Conservation (phyloP, 1,140 invertebrate genomes). For the Trichomalopsis sarcophagae region DNA sequence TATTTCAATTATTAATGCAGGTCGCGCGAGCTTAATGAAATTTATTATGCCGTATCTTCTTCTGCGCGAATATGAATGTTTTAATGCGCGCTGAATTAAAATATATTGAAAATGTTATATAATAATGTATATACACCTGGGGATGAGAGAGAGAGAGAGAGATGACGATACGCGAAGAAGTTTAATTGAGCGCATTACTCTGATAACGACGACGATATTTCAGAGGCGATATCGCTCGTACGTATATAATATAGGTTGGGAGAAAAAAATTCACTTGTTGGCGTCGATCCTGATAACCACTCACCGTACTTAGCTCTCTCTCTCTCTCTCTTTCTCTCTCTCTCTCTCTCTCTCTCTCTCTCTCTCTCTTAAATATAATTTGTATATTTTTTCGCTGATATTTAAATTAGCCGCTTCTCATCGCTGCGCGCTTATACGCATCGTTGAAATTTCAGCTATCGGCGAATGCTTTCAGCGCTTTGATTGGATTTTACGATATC, state of each 20-base stretch:
- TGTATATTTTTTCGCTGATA: not conserved
- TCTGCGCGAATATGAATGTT: not conserved
- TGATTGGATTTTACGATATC: constrained; percentile 9
- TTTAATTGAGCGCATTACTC: not conserved
- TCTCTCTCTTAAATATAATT: not conserved
- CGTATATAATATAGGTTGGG: not conserved
- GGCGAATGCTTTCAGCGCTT: not conserved
- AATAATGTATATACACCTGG: not conserved
- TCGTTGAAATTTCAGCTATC: not conserved
- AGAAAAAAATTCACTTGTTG: not conserved
- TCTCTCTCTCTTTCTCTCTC: no score
- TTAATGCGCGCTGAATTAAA: not conserved
- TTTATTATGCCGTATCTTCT: not conserved
- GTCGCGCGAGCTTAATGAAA: not conserved
- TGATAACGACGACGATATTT: not conserved
- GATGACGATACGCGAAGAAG: not conserved
- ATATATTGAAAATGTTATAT: not conserved
- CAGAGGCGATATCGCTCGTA: no score
- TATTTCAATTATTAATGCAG: no score
- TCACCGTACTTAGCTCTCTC: not conserved
- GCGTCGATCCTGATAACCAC: not conserved
- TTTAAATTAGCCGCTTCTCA: not conserved
- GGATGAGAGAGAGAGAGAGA: not conserved
- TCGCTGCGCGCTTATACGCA: not conserved
- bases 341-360: no score